Base-by-base conservation (phyloP, 2,113 vertebrate genomes). In the Takifugu bimaculatus region DNA sequence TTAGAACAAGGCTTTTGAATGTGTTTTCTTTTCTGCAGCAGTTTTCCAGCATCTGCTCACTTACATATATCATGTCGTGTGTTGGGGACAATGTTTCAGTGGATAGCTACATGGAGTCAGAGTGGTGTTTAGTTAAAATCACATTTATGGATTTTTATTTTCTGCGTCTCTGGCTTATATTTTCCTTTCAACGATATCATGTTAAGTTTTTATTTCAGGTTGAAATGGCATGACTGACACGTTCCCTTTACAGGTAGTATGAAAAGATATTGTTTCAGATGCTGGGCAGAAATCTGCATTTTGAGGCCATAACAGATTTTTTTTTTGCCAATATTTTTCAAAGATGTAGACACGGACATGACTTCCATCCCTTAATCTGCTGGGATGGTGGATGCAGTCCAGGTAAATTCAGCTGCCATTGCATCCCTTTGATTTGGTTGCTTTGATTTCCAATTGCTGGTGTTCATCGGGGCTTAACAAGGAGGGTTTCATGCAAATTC, bases 1-100 rank as follows among this genome's bases (percentile, higher is more conserved):
- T 66, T 75, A 67, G 72, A 70, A 66, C 66, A 59, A 68, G 82
- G 79, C 77, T 80, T 84, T 72, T 88, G 79, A 85, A 87, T 86
- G 84, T 86, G 48, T 81, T 79, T 48, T 77, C 6, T 72, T 74
- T 76, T 63, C 44, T 44, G 50, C 53, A 65, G 54, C 32, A 42
- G n/a, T 77, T 77, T 66, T 60, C 56, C 52, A 63, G 39, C 35
- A 28, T 63, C 57, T 72, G n/a, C n/a, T 64, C 28, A 32, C 57
- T 73, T 32, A 32, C 58, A 0, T 71, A 44, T 50, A 20, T 56
- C 6, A 27, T 63, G n/a, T 79, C 61, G 11, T 52, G 64, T 74
- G 72, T 70, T 60, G 53, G 60, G 59, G 74, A 64, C 25, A 28
- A 28, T 29, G 4, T 60, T 57, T 57, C 47, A 50, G 56, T 49